Percentiles rank a stretch among this genome's conserved stretches.
Conservation (phyloP, 2,888 invertebrate species). For the Scaptomyza tumidula region DNA sequence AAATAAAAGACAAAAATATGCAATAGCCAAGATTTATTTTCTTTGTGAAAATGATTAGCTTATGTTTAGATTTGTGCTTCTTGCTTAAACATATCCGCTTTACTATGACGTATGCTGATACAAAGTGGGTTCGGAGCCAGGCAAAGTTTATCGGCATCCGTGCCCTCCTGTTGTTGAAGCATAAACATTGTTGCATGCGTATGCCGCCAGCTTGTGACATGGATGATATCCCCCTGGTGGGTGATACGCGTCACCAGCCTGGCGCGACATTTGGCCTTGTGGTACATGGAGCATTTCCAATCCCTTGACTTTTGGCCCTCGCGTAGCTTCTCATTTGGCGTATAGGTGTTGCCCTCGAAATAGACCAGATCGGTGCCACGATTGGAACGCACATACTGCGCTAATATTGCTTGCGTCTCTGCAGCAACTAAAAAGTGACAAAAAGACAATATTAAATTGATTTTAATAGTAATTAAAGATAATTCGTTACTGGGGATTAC, state of each 20-base stretch:
- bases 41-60: constrained; percentile 1
- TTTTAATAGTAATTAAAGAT: background rate
- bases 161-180: constrained; percentile 19
- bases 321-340: constrained; percentile 83
- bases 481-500: background rate
- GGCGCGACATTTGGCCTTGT: constrained; percentile 83
- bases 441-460: constrained; percentile 5
- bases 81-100: constrained; percentile 26
- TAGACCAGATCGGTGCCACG: constrained; percentile 81
- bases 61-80: background rate
- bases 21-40: constrained; percentile 28
- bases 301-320: constrained; percentile 81
- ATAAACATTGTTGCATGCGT: constrained; percentile 79
- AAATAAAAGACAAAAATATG: constrained; percentile 7
- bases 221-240: constrained; percentile 68
- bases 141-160: constrained; percentile 29
- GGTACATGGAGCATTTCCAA: constrained; percentile 84
- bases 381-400: constrained; percentile 64
- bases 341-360: constrained; percentile 82
- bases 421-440: constrained; percentile 23
- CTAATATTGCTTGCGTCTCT: constrained; percentile 21
- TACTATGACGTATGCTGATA: constrained; percentile 22
- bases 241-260: constrained; percentile 79
- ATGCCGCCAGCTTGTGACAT: constrained; percentile 75
- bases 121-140: constrained; percentile 58